A percentile compares a stretch with the other conserved stretches of the same genome.
Evolutionary conservation across 37 sponge, comb jelly and placozoan genomes (phyloP).

Genomic region (Halichondria panicea): DNA sequence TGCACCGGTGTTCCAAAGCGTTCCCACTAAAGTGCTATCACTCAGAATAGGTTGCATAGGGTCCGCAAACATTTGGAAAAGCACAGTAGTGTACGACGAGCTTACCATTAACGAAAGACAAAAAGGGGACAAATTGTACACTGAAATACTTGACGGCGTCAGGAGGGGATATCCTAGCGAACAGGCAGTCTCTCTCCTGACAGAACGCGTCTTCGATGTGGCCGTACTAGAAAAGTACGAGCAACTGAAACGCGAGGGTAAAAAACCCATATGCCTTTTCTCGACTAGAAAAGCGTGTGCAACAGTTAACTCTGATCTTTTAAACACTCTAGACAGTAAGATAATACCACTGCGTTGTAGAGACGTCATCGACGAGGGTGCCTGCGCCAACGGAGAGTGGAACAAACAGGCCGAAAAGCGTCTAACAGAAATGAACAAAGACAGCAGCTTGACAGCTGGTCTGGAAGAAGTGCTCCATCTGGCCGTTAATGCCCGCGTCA

Average conservation of each 20-base stretch:
- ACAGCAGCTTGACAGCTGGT: constrained; percentile 69
- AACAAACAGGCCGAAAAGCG: constrained; percentile 26
- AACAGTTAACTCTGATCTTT: too few relatives aligned
- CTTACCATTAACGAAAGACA: constrained; percentile 75
- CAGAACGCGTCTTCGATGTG: too few relatives aligned
- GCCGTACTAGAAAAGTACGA: constrained; percentile 31
- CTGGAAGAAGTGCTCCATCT: constrained; percentile 42
- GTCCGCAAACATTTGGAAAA: constrained; percentile 51
- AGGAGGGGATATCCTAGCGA: too few relatives aligned
- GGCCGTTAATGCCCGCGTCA: constrained; percentile 62
- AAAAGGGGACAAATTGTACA: constrained; percentile 24
- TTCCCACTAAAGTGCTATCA: too few relatives aligned
- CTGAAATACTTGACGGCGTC: constrained; percentile 16
- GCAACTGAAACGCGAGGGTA: too few relatives aligned
- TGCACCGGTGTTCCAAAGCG: constrained; percentile 22
- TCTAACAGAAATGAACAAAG: constrained; percentile 59
- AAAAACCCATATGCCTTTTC: constrained; percentile 60
- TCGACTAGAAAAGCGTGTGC: constrained; percentile 33
- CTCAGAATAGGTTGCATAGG: constrained; percentile 23
- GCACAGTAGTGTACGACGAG: constrained; percentile 54
- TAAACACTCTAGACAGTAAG: too few relatives aligned
- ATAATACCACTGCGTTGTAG: too few relatives aligned
- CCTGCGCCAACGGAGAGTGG: constrained; percentile 48
- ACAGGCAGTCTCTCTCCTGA: too few relatives aligned
- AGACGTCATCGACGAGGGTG: constrained; percentile 61